Evolutionary conservation across 35 echinoderm and acorn worm species (phyloP), one percentile per base, ranked within the genome.

Genomic region (Ophiothrix spiculata): DNA sequence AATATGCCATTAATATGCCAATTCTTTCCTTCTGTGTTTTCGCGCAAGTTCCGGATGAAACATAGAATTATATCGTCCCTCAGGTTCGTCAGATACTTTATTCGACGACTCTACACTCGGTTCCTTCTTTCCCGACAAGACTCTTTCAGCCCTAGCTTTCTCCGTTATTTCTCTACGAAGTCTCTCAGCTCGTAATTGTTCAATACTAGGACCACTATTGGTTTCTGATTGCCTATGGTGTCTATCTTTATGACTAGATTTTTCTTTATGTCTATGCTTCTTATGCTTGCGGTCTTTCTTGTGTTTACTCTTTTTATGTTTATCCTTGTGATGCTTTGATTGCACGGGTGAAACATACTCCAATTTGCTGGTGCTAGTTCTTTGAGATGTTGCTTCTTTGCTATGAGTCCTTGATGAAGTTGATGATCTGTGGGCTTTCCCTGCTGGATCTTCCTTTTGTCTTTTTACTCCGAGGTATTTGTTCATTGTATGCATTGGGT

Each of bases 11-110:
- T n/a, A 63, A 63, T 63, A n/a, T 63, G 13, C 56, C 13, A 63
- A 15, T 63, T 63, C n/a, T n/a, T 63, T 63, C n/a, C n/a, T n/a
- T 39, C 38, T 86, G 73, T 80, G 86, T 80, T 81, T 87, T 23
- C 91, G 81, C 49, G 89, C 92, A 40, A 99, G 79, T 36, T 99
- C 85, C 41, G 96, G 96, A 78, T 99, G 81, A 76, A 91, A 99
- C 78, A 94, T 92, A 29, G 96, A 94, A 42, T 99, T 99, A 39
- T 99, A 99, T 74, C 87, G 79, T 40, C 96, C 92, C 56, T 99
- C 94, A 1, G 83, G 36, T 40, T 79, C 85, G 32, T 97, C 96
- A 33, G 85, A 81, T 17, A 97, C 28, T 37, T 23, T 46, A 3
- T 40, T 39, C 74, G 74, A 31, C 12, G 83, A 0, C 10, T 33